Percentiles rank a stretch among this genome's conserved stretches.
phyloP scores from a whole-genome alignment of 2,888 invertebrate species.

The Apocheima hispidaria region DNA sequence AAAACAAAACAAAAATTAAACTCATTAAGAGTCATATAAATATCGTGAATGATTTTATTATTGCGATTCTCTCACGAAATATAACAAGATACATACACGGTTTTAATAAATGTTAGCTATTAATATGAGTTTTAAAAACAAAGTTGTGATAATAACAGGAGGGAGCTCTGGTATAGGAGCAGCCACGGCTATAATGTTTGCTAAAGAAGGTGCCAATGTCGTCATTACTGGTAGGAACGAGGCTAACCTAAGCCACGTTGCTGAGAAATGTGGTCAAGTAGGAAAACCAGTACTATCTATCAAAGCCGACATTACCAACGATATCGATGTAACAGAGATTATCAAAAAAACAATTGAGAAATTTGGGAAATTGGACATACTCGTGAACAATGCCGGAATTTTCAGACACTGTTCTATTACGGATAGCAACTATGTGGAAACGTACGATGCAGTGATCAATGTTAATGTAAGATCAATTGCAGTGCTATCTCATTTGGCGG shows the following conservation, averaged over 20 bases:
- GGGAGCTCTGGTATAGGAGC: conserved; percentile 60
- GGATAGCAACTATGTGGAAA: conserved; percentile 32
- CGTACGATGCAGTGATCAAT: conserved; percentile 54
- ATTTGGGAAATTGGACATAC: conserved; percentile 58
- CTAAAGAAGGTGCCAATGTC: conserved; percentile 54
- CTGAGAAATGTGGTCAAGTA: conserved; percentile 41
- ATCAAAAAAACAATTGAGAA: conserved; percentile 51
- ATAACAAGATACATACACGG: neutral
- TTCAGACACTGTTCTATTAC: conserved; percentile 1
- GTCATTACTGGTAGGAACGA: conserved; percentile 56
- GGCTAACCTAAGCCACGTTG: conserved; percentile 48
- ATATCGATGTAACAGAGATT: conserved; percentile 46
- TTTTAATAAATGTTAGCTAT: neutral
- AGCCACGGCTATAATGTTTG: conserved; percentile 48
- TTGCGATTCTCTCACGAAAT: neutral
- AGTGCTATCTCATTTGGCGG: conserved; percentile 51
- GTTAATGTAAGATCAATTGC: conserved; percentile 56
- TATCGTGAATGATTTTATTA: neutral
- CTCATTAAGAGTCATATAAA: neutral
- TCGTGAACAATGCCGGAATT: conserved; percentile 63
- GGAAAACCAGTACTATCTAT: conserved; percentile 49
- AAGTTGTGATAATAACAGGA: conserved; percentile 58
- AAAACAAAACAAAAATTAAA: neutral
- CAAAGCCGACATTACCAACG: conserved; percentile 55
- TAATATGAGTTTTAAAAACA: conserved; percentile 46